Base-by-base conservation (phyloP, 1,140 invertebrate genomes). In the Hermatobates lingyangjiaoensis region DNA sequence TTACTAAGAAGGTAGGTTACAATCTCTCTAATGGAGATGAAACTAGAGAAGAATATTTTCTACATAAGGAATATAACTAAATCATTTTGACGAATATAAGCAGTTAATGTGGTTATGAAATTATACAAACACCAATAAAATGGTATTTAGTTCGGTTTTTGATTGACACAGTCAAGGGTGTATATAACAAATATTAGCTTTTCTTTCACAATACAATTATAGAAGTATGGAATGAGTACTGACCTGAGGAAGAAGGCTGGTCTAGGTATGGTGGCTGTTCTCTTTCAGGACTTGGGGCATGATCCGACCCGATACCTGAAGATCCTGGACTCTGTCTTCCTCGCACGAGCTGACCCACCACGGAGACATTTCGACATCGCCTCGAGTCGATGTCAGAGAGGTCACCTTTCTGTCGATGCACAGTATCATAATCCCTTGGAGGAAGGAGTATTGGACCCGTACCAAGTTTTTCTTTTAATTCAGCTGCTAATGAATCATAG, bases 401-500 rank as follows among this genome's bases (percentile, higher is more conserved):
- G 62, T 87, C 88, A 1, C 87, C 87, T 51, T 84, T 83, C 52
- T 81, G 80, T 50, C 87, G 70, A 59, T 87, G 83, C 5, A 85
- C 79, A 1, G 83, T 87, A 62, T 95, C 91, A 66, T 95, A 96
- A 66, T 95, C 92, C 39, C 87, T 75, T 0, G 91, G 90, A 1
- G 92, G 91, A 47, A 91, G 63, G 27, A 95, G 70, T 38, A 95
- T 74, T 1, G 90, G 89, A 0, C 64, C 66, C 59, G 71, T 62
- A 24, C 75, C 78, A 56, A 95, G 69, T 64, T 93, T 90, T 54
- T 83, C 83, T 56, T 87, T 75, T 38, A 95, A 68, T 63, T 96
- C 92, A 0, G 87, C 88, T 4, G 90, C 88, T 55, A 96, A 68
- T 27, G 85, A 91, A 65, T 94, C 89, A 64, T 90, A 93, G 18